Conservation (phyloP, 2,113 vertebrate genomes). For the Pedionomus torquatus region DNA sequence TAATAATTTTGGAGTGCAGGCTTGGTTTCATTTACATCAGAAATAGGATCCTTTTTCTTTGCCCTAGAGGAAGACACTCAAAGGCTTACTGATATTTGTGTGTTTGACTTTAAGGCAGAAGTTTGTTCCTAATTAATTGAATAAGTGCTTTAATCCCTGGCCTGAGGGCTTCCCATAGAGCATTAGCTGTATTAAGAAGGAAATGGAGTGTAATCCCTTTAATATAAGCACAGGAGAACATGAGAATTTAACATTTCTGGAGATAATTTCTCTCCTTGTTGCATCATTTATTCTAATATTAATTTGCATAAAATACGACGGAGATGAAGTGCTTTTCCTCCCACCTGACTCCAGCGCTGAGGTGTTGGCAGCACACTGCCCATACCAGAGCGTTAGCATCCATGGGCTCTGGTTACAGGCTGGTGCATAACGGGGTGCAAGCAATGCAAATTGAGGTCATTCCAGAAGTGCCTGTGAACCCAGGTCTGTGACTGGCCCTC, state of each 20-base stretch:
- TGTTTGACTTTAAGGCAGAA: constrained; percentile 67
- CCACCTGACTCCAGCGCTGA: background rate
- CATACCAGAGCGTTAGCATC: background rate
- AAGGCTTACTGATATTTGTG: constrained; percentile 56
- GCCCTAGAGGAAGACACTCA: constrained; percentile 35
- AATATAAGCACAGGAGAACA: constrained; percentile 75
- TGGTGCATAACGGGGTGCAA: background rate
- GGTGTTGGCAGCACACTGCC: background rate
- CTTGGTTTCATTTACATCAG: constrained; percentile 21
- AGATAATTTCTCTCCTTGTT: constrained; percentile 69
- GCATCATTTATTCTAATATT: constrained; percentile 15
- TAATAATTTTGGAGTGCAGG: background rate
- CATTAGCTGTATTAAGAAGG: constrained; percentile 81
- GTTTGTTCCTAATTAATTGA: constrained; percentile 82
- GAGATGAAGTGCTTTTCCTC: background rate
- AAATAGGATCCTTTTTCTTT: constrained; percentile 20
- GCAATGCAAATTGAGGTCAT: background rate
- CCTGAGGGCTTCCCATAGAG: constrained; percentile 79
- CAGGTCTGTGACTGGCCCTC: accelerated
- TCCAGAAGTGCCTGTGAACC: accelerated
- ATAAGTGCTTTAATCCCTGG: constrained; percentile 79
- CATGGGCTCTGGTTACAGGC: background rate
- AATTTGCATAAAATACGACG: constrained; percentile 38
- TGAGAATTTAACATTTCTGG: constrained; percentile 62
- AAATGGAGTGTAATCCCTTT: constrained; percentile 85